phyloP scores from a whole-genome alignment of 2,797 vertebrate species.

The Geotrypetes seraphini region DNA sequence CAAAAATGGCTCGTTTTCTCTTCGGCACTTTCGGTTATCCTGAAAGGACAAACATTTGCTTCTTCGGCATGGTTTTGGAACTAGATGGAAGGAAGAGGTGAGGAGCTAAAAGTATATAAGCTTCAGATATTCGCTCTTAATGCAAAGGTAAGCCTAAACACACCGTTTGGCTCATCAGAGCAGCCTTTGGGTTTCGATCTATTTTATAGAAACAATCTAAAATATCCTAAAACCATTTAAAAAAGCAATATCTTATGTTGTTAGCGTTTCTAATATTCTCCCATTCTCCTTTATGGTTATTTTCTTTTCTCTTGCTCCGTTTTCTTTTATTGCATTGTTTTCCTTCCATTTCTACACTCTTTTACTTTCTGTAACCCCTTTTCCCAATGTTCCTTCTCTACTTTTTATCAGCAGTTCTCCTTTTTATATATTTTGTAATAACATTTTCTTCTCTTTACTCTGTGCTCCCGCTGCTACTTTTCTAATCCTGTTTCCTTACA shows the following conservation, averaged over 20 bases:
- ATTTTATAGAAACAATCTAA: slow-evolving; percentile 6
- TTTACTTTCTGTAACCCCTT: neutral
- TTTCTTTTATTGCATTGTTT: too few relatives aligned
- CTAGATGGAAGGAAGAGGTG: slow-evolving; percentile 10
- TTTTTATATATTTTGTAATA: neutral
- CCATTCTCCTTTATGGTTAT: too few relatives aligned
- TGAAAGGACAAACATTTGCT: slow-evolving; percentile 27
- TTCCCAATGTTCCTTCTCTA: neutral
- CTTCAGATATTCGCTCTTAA: slow-evolving; percentile 21
- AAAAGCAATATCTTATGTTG: neutral
- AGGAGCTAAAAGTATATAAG: slow-evolving; percentile 15
- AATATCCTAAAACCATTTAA: neutral
- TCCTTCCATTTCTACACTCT: neutral
- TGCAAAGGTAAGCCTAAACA: slow-evolving; percentile 38
- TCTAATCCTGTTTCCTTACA: too few relatives aligned
- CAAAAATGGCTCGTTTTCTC: slow-evolving; percentile 17
- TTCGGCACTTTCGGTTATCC: slow-evolving; percentile 16
- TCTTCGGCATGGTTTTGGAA: slow-evolving; percentile 1
- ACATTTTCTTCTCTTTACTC: neutral
- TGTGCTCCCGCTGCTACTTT: too few relatives aligned
- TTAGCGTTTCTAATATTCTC: too few relatives aligned
- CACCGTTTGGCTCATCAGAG: slow-evolving; percentile 21
- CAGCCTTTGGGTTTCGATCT: slow-evolving; percentile 14
- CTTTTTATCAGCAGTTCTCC: neutral
- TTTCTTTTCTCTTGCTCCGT: too few relatives aligned